phyloP scores from a whole-genome alignment of 1,140 invertebrate genomes.

The Drosophila eugracilis region DNA sequence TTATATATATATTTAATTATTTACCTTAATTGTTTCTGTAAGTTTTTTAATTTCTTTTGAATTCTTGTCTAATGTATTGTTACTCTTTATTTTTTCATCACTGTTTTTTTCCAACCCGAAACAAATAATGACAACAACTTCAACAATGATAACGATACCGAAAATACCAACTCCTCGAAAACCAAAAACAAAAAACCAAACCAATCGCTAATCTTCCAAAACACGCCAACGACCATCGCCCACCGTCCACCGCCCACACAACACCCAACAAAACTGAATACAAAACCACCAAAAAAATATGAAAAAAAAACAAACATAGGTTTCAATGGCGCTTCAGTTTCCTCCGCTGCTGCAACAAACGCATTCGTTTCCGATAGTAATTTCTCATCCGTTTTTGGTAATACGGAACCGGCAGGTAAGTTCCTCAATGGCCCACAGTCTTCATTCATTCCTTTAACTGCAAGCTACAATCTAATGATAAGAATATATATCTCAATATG shows the following conservation, averaged over 20 bases:
- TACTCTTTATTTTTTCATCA: slow-evolving; percentile 81
- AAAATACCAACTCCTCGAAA: slow-evolving; percentile 38
- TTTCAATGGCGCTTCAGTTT: slow-evolving; percentile 86
- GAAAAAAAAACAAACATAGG: slow-evolving; percentile 63
- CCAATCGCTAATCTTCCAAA: slow-evolving; percentile 36
- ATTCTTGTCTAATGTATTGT: slow-evolving; percentile 83
- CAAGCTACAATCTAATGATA: slow-evolving; percentile 30
- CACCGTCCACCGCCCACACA: slow-evolving; percentile 37
- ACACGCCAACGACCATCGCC: slow-evolving; percentile 32
- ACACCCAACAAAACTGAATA: slow-evolving; percentile 44
- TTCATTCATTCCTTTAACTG: slow-evolving; percentile 49
- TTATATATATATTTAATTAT: slow-evolving; percentile 31
- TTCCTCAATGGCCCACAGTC: slow-evolving; percentile 53
- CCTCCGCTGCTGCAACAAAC: slow-evolving; percentile 88
- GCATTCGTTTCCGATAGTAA: slow-evolving; percentile 94
- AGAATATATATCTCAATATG: slow-evolving; percentile 13
- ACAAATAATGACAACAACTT: slow-evolving; percentile 53
- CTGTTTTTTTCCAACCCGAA: slow-evolving; percentile 62
- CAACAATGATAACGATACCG: slow-evolving; percentile 41
- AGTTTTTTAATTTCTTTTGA: slow-evolving; percentile 68
- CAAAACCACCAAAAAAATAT: slow-evolving; percentile 30
- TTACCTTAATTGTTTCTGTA: slow-evolving; percentile 54
- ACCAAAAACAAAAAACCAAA: slow-evolving; percentile 13
- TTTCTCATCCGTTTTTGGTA: slow-evolving; percentile 94
- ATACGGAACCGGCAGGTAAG: slow-evolving; percentile 90